phyloP scores from a whole-genome alignment of 2,888 invertebrate species.

The Lepas anatifera region DNA sequence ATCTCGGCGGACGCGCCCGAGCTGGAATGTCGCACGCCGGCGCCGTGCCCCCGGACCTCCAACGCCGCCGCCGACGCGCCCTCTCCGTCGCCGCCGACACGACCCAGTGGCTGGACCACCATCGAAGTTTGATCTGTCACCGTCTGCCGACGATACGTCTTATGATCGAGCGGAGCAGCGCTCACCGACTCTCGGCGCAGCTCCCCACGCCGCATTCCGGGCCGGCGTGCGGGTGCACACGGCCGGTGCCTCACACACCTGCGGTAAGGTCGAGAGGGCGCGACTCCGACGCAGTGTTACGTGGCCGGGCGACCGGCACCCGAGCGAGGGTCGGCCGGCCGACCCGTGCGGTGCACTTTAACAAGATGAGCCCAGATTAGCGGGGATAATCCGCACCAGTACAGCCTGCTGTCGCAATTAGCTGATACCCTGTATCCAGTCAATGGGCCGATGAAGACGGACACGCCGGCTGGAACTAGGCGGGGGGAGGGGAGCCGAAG shows the following conservation, averaged over 20 bases:
- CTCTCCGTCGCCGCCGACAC: too few relatives aligned
- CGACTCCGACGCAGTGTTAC: background rate
- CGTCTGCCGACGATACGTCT: too few relatives aligned
- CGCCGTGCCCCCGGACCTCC: background rate
- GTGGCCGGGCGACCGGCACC: too few relatives aligned
- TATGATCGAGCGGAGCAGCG: too few relatives aligned
- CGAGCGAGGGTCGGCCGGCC: too few relatives aligned
- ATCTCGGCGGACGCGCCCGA: background rate
- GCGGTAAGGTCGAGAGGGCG: conserved; percentile 6
- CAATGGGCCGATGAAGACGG: background rate
- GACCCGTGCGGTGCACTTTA: background rate
- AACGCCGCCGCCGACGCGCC: background rate
- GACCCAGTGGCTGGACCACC: too few relatives aligned
- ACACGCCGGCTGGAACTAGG: too few relatives aligned
- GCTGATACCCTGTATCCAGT: background rate
- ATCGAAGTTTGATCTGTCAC: too few relatives aligned
- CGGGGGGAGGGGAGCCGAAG: conserved; percentile 5
- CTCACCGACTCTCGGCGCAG: too few relatives aligned
- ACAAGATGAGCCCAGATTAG: background rate
- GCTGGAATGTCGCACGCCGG: background rate
- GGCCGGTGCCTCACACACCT: background rate
- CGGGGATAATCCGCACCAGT: background rate
- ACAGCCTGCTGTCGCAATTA: background rate
- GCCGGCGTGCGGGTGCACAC: background rate
- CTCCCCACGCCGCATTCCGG: background rate